Evolutionary conservation across 2,888 invertebrate species (phyloP).

Genomic region (Parnassius orleans): DNA sequence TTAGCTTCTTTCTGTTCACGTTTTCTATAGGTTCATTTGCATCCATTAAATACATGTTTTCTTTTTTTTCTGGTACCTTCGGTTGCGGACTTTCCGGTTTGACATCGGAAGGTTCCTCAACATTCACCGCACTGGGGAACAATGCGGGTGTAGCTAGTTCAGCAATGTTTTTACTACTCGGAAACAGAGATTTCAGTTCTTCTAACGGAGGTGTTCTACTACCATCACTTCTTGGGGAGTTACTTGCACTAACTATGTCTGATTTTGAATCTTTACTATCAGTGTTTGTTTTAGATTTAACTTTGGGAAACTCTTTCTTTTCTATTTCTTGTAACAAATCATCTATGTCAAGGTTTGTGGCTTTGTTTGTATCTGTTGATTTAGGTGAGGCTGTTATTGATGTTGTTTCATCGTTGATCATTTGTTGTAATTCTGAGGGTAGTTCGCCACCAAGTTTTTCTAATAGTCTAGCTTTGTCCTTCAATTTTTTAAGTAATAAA

Average conservation of each 20-base stretch:
- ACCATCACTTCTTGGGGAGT: constrained; percentile 46
- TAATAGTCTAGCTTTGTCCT: constrained; percentile 74
- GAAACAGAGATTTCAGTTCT: constrained; percentile 44
- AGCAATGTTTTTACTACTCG: constrained; percentile 44
- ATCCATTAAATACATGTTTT: constrained; percentile 61
- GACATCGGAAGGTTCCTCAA: constrained; percentile 40
- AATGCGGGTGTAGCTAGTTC: constrained; percentile 38
- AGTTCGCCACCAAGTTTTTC: constrained; percentile 78
- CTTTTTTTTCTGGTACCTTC: constrained; percentile 54
- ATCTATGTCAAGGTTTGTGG: constrained; percentile 52
- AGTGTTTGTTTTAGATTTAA: constrained; percentile 42
- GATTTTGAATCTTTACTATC: constrained; percentile 37
- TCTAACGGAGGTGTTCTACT: constrained; percentile 47
- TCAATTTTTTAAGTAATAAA: constrained; percentile 58
- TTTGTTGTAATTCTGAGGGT: constrained; percentile 70
- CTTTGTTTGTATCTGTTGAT: constrained; percentile 36
- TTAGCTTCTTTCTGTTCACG: constrained; percentile 58
- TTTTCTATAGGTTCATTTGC: constrained; percentile 48
- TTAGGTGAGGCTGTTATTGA: constrained; percentile 49
- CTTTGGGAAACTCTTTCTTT: constrained; percentile 64
- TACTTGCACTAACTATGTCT: constrained; percentile 41
- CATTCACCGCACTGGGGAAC: constrained; percentile 44
- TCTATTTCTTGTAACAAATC: constrained; percentile 69
- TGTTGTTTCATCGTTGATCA: constrained; percentile 58
- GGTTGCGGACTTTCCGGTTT: constrained; percentile 32